These are phyloP conservation scores for Daphoenositta chrysoptera DNA, from an alignment of 2,113 vertebrate species.

Conservation along the genomic window DNA sequence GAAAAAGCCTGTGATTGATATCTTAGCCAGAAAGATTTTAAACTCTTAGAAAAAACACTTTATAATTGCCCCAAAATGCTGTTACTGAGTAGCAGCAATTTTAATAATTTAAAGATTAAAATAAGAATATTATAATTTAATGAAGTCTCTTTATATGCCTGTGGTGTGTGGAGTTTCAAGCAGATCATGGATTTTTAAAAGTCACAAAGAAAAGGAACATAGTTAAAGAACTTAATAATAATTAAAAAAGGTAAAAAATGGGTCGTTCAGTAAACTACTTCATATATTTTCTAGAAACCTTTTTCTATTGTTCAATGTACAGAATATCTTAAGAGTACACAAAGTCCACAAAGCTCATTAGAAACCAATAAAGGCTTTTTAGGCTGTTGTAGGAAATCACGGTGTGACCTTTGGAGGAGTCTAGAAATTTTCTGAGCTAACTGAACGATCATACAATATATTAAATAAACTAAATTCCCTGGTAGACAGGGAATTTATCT, in stretches of 20 bases:
- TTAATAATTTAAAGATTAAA: background rate
- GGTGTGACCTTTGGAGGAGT: background rate
- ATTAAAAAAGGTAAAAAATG: background rate
- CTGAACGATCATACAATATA: background rate
- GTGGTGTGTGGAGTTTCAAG: background rate
- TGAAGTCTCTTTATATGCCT: background rate
- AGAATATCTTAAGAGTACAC: background rate
- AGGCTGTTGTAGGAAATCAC: background rate
- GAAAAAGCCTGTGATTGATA: background rate
- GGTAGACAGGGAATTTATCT: background rate
- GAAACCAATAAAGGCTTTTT: background rate
- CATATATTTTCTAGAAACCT: background rate
- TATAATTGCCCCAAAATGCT: background rate
- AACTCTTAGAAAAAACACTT: background rate
- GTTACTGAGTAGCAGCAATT: background rate
- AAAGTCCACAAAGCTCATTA: background rate
- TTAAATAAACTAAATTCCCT: background rate
- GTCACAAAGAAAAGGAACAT: background rate
- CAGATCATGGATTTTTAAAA: background rate
- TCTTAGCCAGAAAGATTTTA: background rate
- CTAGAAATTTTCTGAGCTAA: background rate
- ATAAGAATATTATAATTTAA: background rate
- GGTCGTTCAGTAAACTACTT: background rate
- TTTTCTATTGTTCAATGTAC: background rate
- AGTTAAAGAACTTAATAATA: background rate